These are phyloP conservation scores for Eulacestoma nigropectus DNA, from an alignment of 2,113 vertebrate genomes.

Conservation along the genomic window DNA sequence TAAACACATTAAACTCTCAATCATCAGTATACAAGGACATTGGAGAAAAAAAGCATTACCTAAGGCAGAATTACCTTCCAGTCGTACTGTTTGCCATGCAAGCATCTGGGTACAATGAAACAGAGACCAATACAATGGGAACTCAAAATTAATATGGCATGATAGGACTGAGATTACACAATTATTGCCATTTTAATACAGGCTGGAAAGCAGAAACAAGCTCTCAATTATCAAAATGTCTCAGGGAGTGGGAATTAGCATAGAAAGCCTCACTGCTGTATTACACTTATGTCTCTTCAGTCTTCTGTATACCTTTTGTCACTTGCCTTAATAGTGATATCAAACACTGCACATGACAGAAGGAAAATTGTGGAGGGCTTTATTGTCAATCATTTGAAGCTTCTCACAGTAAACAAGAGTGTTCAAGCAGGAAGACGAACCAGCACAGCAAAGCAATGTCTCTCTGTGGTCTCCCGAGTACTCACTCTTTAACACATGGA, in stretches of 20 bases:
- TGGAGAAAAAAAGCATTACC: background rate
- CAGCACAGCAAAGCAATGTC: background rate
- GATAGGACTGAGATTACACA: background rate
- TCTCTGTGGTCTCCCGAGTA: background rate
- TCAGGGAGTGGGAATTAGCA: background rate
- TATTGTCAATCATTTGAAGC: background rate
- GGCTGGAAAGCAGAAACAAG: background rate
- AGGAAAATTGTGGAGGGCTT: background rate
- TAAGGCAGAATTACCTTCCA: background rate
- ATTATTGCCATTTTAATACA: slow-evolving; percentile 4
- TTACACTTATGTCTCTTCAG: background rate
- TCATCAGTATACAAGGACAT: background rate
- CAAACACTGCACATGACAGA: background rate
- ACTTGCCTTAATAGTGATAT: background rate
- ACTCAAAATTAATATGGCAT: background rate
- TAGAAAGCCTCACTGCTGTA: background rate
- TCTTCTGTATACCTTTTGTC: background rate
- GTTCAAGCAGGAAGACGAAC: background rate
- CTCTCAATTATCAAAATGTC: slow-evolving; percentile 16
- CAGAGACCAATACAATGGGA: background rate
- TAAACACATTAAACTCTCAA: background rate
- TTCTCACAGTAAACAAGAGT: background rate
- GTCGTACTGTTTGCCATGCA: background rate
- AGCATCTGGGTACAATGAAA: background rate
- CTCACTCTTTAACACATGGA: background rate